A percentile compares a stretch with the other conserved stretches of the same genome.
These are phyloP conservation scores for Bursaphelenchus okinawaensis DNA, from an alignment of 2,888 invertebrate genomes.

Conservation along the genomic window DNA sequence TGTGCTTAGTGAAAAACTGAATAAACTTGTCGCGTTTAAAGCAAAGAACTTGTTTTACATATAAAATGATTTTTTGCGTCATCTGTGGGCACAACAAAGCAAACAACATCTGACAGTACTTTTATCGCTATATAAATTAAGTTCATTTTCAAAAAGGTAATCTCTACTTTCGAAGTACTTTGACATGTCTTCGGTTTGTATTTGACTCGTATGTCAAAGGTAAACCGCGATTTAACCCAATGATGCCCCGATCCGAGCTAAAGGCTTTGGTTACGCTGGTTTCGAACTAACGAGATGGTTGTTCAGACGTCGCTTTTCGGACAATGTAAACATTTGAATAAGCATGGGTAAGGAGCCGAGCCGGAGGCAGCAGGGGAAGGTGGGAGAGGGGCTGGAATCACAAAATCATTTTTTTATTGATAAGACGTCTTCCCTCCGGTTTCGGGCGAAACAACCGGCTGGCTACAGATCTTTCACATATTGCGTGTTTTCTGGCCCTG, in stretches of 20 bases:
- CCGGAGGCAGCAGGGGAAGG: neutral
- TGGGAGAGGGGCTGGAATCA: too few relatives aligned
- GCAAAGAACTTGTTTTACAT: too few relatives aligned
- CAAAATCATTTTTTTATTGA: neutral
- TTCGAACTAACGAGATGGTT: neutral
- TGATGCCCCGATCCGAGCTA: too few relatives aligned
- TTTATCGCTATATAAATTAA: neutral
- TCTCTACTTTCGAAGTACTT: neutral
- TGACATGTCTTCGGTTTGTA: neutral
- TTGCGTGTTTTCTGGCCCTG: neutral
- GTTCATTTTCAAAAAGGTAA: neutral
- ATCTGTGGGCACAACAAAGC: too few relatives aligned
- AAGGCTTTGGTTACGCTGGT: too few relatives aligned
- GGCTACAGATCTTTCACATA: too few relatives aligned
- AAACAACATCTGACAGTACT: too few relatives aligned
- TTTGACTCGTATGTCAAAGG: slow-evolving; percentile 1
- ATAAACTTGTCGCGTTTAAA: too few relatives aligned
- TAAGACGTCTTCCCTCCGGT: neutral
- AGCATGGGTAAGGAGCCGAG: neutral
- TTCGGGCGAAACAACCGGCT: too few relatives aligned
- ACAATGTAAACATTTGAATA: slow-evolving; percentile 1
- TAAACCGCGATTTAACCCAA: neutral
- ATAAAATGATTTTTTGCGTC: too few relatives aligned
- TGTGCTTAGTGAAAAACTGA: too few relatives aligned
- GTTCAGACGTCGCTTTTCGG: neutral